A percentile compares a stretch with the other conserved stretches of the same genome.
Conservation (phyloP, 2,888 invertebrate species). For the Chydorus sphaericus region DNA sequence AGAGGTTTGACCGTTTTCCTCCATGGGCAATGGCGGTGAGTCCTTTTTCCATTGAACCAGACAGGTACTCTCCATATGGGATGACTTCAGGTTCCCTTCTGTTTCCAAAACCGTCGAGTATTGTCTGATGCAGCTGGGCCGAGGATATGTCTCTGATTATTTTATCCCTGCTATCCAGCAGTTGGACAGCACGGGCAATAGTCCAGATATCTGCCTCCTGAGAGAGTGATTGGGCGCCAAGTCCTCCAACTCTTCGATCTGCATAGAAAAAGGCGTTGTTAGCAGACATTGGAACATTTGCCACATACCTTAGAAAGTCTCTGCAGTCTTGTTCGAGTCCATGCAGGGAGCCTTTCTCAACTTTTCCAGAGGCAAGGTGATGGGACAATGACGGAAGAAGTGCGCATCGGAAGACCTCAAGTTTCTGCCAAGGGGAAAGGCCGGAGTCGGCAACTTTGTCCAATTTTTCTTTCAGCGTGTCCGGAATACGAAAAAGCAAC, state of each 20-base stretch:
- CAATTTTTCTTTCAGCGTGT: not conserved
- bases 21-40: not conserved
- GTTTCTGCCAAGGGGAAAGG: not conserved
- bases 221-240: not conserved
- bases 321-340: not conserved
- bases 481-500: not conserved
- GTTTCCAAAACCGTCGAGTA: not conserved
- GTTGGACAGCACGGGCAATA: not conserved
- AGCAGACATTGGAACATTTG: not conserved
- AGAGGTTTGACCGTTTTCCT: not conserved
- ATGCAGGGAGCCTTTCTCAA: not conserved
- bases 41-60: not conserved
- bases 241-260: not conserved
- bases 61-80: not conserved
- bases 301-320: not conserved
- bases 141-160: not conserved
- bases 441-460: not conserved
- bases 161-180: not conserved
- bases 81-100: not conserved
- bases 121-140: not conserved
- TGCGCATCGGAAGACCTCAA: not conserved
- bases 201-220: not conserved
- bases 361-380: not conserved
- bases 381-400: not conserved
- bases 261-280: not conserved